Evolutionary conservation across 2,797 vertebrate species (phyloP).

Genomic region (Schizopygopsis pylzovi): DNA sequence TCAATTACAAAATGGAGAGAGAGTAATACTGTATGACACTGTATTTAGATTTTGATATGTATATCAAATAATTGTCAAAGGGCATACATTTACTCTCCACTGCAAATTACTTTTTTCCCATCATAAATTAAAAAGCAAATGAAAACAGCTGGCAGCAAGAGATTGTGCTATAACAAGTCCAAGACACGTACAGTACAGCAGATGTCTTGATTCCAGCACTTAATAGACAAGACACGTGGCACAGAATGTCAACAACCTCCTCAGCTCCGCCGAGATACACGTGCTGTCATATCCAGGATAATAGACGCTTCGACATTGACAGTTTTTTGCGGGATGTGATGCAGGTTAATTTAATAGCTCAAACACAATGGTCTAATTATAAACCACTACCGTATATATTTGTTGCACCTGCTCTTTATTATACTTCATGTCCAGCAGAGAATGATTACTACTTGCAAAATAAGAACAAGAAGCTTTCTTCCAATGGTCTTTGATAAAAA

Average conservation of each 20-base stretch:
- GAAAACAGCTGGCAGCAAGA: conserved; percentile 67
- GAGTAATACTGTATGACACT: neutral
- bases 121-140: conserved; percentile 69
- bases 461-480: neutral
- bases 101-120: conserved; percentile 42
- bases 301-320: neutral
- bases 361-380: neutral
- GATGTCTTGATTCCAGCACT: conserved; percentile 59
- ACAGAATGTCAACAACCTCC: conserved; percentile 25
- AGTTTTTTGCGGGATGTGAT: neutral
- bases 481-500: conserved; percentile 1
- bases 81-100: neutral
- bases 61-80: conserved; percentile 15
- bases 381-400: too few relatives aligned
- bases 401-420: neutral
- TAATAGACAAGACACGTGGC: conserved; percentile 38
- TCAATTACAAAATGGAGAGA: neutral
- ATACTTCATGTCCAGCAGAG: conserved; percentile 3
- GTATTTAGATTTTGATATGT: neutral
- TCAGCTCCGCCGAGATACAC: neutral
- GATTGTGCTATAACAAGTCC: conserved; percentile 60
- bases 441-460: neutral
- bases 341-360: too few relatives aligned
- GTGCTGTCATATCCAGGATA: conserved; percentile 18
- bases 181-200: conserved; percentile 59